phyloP scores from a whole-genome alignment of 2,888 invertebrate genomes.

The Heteropelma amictum region DNA sequence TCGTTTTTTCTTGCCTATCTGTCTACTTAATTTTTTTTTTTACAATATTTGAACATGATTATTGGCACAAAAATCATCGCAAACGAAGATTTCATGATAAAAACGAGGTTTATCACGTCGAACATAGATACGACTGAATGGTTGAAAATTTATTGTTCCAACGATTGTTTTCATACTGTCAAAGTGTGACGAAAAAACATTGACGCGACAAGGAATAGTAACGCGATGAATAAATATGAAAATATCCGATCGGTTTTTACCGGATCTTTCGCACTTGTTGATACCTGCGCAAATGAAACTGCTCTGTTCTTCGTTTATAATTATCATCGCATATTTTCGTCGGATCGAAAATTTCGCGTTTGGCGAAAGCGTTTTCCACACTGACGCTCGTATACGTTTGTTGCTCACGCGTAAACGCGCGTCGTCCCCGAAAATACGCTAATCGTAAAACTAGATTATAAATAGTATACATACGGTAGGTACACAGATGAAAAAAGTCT shows the following conservation, averaged over 20 bases:
- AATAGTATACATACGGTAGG: constrained; percentile 29
- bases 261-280: constrained; percentile 46
- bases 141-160: too few relatives aligned
- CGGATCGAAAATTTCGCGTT: constrained; percentile 14
- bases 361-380: constrained; percentile 23
- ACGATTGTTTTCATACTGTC: too few relatives aligned
- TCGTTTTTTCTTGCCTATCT: too few relatives aligned
- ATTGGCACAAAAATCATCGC: background rate
- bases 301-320: constrained; percentile 3
- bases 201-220: background rate
- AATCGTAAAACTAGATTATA: constrained; percentile 15
- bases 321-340: background rate
- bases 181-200: background rate
- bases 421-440: constrained; percentile 16
- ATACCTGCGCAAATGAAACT: constrained; percentile 36
- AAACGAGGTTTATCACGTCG: too few relatives aligned
- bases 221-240: background rate
- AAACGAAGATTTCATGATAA: background rate
- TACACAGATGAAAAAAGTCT: constrained; percentile 52
- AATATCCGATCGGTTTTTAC: background rate
- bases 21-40: too few relatives aligned
- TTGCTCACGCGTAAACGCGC: constrained; percentile 3
- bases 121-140: too few relatives aligned
- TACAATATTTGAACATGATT: background rate
- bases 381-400: background rate